Evolutionary conservation across 53 echinoderm and acorn worm species (phyloP).

Genomic region (Stichopus horrens): DNA sequence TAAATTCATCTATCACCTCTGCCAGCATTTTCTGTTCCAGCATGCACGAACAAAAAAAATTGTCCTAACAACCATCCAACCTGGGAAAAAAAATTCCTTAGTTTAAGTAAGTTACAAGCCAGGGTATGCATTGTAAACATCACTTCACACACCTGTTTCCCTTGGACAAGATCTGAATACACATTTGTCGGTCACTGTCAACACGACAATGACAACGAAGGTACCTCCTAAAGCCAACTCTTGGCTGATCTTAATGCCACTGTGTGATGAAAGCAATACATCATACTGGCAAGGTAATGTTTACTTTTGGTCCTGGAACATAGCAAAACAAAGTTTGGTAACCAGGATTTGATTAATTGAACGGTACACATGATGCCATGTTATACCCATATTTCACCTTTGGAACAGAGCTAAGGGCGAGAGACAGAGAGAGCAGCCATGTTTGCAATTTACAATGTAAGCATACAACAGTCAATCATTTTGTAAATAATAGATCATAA

Average conservation of each 20-base stretch:
- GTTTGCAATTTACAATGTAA: neutral
- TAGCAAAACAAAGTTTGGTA: neutral
- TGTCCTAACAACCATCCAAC: too few species aligned
- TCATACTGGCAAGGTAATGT: conserved; percentile 11
- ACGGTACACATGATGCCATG: neutral
- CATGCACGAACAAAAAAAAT: too few species aligned
- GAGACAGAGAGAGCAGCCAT: neutral
- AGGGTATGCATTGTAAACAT: conserved; percentile 27
- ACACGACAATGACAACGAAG: neutral
- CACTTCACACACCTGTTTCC: conserved; percentile 14
- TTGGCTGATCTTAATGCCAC: neutral
- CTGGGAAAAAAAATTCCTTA: too few species aligned
- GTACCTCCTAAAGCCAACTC: too few species aligned
- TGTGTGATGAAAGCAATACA: neutral
- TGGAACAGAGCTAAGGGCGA: neutral
- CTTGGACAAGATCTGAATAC: neutral
- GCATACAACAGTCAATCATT: conserved; percentile 4
- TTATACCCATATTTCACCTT: conserved; percentile 6
- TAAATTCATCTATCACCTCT: too few species aligned
- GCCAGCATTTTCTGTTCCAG: too few species aligned
- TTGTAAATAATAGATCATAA: neutral
- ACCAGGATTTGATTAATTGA: conserved; percentile 27
- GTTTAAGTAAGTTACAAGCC: neutral
- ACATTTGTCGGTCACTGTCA: neutral
- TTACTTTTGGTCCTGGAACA: neutral